Evolutionary conservation across 2,113 vertebrate species (phyloP), one percentile per base, ranked within the genome.

Genomic region (Zingel zingel): DNA sequence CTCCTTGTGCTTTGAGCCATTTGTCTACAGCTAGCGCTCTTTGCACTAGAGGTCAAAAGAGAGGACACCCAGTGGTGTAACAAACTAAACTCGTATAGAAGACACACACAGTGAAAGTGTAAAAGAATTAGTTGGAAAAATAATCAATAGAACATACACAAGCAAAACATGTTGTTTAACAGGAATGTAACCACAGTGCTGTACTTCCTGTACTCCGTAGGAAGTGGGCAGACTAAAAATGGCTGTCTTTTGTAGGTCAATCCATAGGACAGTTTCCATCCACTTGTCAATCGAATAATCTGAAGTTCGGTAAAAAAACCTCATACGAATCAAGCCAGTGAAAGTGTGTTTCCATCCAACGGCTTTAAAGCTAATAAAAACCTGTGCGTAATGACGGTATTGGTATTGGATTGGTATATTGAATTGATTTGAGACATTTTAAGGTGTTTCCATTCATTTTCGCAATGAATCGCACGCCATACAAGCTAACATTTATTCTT

Each of bases 1-100:
- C 36, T 79, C 67, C 75, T 75, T 86, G 74, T 69, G 71, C 77
- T 62, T 75, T n/a, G 66, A 81, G 47, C 39, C 36, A 72, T 73
- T 86, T 68, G 48, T 82, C 21, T 75, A 48, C 79, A 71, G 70
- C 69, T 27, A 33, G 33, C 61, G 36, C 47, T 39, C 48, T 25
- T 53, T 36, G 14, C 25, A 74, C 43, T 72, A 77, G 50, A 75
- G 75, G 79, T 88, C 81, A 77, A 69, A 66, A 39, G 21, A 65
- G 59, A 63, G 64, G 53, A 43, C n/a, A 9, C 23, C 25, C 43
- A 6, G 25, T 74, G 50, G 30, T 57, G 48, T 33, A 51, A 68
- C 19, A 79, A 72, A 48, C 23, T 50, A 66, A 61, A 64, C 33
- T 36, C 33, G 13, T 57, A 39, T 48, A 43, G 56, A 76, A 50